Percentiles rank a stretch among this genome's conserved stretches.
Evolutionary conservation across 2,797 vertebrate species (phyloP).

Genomic region (Sus cebifrons): DNA sequence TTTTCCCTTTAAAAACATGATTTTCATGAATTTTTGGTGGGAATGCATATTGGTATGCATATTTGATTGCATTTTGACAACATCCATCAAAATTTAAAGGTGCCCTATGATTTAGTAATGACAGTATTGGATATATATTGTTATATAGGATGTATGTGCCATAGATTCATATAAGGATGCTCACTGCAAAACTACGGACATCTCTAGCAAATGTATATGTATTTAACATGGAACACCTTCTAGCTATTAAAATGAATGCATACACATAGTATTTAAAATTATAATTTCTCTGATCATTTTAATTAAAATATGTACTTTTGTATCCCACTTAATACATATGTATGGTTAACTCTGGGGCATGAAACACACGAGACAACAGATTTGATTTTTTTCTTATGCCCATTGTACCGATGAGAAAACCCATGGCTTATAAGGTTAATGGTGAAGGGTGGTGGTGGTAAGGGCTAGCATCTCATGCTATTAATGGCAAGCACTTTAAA

Average conservation of each 20-base stretch:
- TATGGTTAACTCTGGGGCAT: background rate
- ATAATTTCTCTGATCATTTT: background rate
- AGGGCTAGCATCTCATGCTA: background rate
- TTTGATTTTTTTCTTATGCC: background rate
- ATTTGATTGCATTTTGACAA: background rate
- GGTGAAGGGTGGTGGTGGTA: too few relatives aligned
- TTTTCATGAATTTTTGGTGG: background rate
- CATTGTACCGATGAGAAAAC: conserved; percentile 29
- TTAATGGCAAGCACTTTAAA: background rate
- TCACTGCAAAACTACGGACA: background rate
- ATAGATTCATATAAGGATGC: background rate
- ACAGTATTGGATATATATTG: background rate
- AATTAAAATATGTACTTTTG: background rate
- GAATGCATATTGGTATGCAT: too few relatives aligned
- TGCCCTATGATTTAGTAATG: background rate
- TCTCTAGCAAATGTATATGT: background rate
- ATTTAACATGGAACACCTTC: background rate
- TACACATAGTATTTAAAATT: background rate
- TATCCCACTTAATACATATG: background rate
- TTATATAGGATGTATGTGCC: accelerated
- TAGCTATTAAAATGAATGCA: background rate
- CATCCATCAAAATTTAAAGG: background rate
- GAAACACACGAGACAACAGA: background rate
- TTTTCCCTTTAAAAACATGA: background rate
- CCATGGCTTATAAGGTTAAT: background rate